phyloP scores from a whole-genome alignment of 2,113 vertebrate genomes.

The Hippoglossus stenolepis region DNA sequence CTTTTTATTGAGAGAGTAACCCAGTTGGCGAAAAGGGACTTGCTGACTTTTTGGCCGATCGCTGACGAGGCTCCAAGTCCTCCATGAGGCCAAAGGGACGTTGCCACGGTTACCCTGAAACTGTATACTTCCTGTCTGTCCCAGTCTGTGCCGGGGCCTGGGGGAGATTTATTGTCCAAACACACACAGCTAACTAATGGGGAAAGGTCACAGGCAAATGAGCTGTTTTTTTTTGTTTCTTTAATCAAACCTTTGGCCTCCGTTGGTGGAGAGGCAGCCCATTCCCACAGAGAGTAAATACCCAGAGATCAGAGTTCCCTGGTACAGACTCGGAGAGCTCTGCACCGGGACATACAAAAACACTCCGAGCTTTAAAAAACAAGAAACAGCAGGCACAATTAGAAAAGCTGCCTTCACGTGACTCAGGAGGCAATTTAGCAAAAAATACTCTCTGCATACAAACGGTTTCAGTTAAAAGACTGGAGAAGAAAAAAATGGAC shows the following conservation, averaged over 20 bases:
- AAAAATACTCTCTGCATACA: neutral
- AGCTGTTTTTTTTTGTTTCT: conserved; percentile 31
- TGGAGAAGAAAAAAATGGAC: neutral
- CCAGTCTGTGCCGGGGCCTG: conserved; percentile 52
- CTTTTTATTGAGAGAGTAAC: conserved; percentile 46
- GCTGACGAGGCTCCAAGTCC: conserved; percentile 39
- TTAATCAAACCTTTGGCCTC: conserved; percentile 63
- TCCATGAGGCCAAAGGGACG: conserved; percentile 63
- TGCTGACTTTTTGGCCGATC: conserved; percentile 38
- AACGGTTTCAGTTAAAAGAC: neutral
- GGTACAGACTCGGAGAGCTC: conserved; percentile 56
- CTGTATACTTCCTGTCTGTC: conserved; percentile 81
- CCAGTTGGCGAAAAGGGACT: conserved; percentile 42
- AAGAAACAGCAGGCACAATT: conserved; percentile 59
- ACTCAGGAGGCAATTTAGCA: neutral
- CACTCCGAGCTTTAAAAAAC: conserved; percentile 38
- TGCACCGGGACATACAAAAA: conserved; percentile 15
- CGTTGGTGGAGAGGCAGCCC: conserved; percentile 44
- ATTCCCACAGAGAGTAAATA: conserved; percentile 64
- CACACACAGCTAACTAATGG: conserved; percentile 62
- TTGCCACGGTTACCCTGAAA: conserved; percentile 81
- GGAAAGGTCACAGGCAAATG: conserved; percentile 60
- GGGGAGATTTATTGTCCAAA: conserved; percentile 77
- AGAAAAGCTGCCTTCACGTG: conserved; percentile 41
- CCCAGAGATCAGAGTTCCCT: conserved; percentile 62